Evolutionary conservation across 1,140 invertebrate genomes (phyloP).

Genomic region (Bradynema listronoti): DNA sequence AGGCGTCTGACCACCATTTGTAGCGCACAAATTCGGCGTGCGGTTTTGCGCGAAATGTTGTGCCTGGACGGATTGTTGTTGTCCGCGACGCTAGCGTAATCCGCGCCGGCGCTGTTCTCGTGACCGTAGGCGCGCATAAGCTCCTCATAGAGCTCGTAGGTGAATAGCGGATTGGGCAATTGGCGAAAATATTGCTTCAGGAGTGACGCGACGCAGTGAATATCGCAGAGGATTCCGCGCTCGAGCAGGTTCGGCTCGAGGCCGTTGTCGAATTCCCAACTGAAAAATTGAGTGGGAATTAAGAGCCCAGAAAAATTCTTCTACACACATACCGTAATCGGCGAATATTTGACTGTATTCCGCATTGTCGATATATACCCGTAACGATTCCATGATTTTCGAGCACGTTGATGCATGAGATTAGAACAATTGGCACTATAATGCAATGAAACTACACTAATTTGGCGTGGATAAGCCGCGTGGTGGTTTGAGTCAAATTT

Average conservation of each 20-base stretch:
- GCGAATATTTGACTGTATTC: slow-evolving; percentile 90
- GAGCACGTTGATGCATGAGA: slow-evolving; percentile 83
- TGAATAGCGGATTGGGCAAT: slow-evolving; percentile 91
- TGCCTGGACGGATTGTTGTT: background rate
- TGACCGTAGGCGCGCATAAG: slow-evolving; percentile 66
- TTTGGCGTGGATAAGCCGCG: too few species aligned
- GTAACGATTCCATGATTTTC: slow-evolving; percentile 88
- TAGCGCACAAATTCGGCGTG: background rate
- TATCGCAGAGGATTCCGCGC: slow-evolving; percentile 72
- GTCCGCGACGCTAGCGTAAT: background rate
- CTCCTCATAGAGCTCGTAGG: slow-evolving; percentile 89
- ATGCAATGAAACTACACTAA: too few species aligned
- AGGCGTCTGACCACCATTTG: slow-evolving; percentile 11
- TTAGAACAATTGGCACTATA: slow-evolving; percentile 82
- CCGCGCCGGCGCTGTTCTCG: slow-evolving; percentile 52
- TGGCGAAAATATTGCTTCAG: slow-evolving; percentile 97
- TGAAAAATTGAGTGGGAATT: slow-evolving; percentile 45
- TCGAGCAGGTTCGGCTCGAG: slow-evolving; percentile 71
- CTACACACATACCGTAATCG: slow-evolving; percentile 68
- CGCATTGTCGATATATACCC: slow-evolving; percentile 91
- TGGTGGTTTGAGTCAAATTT: too few species aligned
- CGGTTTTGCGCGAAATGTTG: slow-evolving; percentile 4
- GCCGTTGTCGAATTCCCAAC: slow-evolving; percentile 81
- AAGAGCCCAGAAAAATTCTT: background rate
- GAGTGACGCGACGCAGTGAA: slow-evolving; percentile 89